Percentiles rank a stretch among this genome's conserved stretches.
phyloP scores from a whole-genome alignment of 2,113 vertebrate genomes.

The Mesitornis unicolor region DNA sequence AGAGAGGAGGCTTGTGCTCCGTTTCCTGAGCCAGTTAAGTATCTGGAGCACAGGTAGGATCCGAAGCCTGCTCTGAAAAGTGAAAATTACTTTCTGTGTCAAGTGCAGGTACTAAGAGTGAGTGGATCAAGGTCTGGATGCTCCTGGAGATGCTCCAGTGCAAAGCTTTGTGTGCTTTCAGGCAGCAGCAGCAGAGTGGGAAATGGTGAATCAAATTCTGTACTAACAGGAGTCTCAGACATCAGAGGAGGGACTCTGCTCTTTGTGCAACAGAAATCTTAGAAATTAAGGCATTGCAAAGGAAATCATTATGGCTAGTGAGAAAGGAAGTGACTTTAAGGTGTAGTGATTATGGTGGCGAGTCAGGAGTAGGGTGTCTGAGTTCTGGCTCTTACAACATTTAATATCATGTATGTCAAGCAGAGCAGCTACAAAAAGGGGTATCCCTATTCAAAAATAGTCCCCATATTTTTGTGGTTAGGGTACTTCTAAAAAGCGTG shows the following conservation, averaged over 20 bases:
- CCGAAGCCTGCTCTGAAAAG: neutral
- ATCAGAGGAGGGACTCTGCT: neutral
- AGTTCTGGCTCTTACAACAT: neutral
- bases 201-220: neutral
- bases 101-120: neutral
- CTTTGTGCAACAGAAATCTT: neutral
- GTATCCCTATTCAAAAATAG: neutral
- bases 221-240: neutral
- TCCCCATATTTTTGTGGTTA: neutral
- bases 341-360: neutral
- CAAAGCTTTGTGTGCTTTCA: neutral
- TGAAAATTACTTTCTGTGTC: neutral
- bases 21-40: neutral
- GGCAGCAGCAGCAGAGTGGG: neutral
- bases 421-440: neutral
- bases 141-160: neutral
- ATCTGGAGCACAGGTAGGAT: neutral
- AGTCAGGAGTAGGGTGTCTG: neutral
- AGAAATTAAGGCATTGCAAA: neutral
- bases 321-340: neutral
- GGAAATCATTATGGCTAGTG: neutral
- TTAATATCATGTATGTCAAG: neutral
- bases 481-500: neutral
- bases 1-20: neutral
- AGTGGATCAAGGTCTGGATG: neutral